Base-by-base conservation (phyloP, 1,140 invertebrate genomes). In the Galendromus occidentalis region DNA sequence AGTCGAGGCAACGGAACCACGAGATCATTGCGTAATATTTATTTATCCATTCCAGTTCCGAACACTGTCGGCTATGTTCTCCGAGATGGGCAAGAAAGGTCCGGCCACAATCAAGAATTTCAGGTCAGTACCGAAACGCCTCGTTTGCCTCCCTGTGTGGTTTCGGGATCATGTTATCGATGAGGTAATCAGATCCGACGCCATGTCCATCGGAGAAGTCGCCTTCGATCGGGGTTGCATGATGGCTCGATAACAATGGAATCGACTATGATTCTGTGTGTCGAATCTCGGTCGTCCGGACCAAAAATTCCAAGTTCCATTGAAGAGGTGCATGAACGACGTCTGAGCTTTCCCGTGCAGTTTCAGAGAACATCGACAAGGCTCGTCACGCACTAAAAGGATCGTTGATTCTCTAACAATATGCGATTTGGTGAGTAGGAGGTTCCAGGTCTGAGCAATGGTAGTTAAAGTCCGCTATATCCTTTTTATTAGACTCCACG, bases 61-160 rank as follows among this genome's bases (percentile, higher is more conserved):
- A 17, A 59, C 51, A 14, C 25, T 59, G 14, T 59, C 25, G 25
- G 33, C 22, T 17, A 59, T 59, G 51, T n/a, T 59, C 17, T 25
- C 25, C 25, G 33, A 33, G 17, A 25, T 59, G 12, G 22, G 51
- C 51, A 59, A 59, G 22, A 59, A 59, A 25, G 22, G 51, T 5
- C 51, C 51, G 20, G 33, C 51, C 12, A 59, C 51, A 1, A 59
- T 25, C 25, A 59, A 59, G 9, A 22, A 22, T 22, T 59, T 18
- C 22, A 59, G 51, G 51, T 59, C 14, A 59, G 51, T 59, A 28
- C n/a, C n/a, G n/a, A n/a, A n/a, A n/a, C n/a, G n/a, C n/a, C n/a
- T n/a, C n/a, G n/a, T n/a, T n/a, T n/a, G n/a, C n/a, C n/a, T n/a
- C n/a, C n/a, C n/a, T n/a, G n/a, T n/a, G n/a, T n/a, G n/a, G n/a